phyloP scores from a whole-genome alignment of 2,888 invertebrate species.

The Anoncus sp. region DNA sequence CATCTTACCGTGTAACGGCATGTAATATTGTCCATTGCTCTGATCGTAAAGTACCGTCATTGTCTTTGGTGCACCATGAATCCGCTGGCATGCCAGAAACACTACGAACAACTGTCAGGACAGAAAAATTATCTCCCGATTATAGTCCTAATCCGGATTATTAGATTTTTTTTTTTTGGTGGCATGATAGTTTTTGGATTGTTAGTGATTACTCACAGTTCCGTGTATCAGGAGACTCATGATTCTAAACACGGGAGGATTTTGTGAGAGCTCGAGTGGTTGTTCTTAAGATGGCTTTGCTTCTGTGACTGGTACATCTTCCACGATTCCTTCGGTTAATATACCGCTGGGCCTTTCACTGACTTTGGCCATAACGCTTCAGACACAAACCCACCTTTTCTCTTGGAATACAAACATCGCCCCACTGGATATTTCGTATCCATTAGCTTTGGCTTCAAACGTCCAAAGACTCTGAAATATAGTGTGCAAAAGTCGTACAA shows the following conservation, averaged over 20 bases:
- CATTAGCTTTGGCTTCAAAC: slow-evolving; percentile 10
- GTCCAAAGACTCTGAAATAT: neutral
- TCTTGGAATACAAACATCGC: too few species aligned
- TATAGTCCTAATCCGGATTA: too few species aligned
- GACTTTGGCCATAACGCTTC: slow-evolving; percentile 55
- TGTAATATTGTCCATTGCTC: slow-evolving; percentile 66
- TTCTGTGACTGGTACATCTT: slow-evolving; percentile 81
- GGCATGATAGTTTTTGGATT: neutral
- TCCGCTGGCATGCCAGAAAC: slow-evolving; percentile 73
- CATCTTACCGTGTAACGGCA: slow-evolving; percentile 65
- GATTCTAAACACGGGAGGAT: slow-evolving; percentile 47
- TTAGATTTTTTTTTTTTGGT: too few species aligned
- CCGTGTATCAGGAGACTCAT: slow-evolving; percentile 70
- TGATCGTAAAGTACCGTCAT: slow-evolving; percentile 68
- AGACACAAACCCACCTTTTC: too few species aligned
- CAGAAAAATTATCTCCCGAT: neutral
- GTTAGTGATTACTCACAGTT: slow-evolving; percentile 73
- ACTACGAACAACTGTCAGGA: slow-evolving; percentile 73
- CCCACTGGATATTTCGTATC: too few species aligned
- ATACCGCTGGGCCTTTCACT: slow-evolving; percentile 81
- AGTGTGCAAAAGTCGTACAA: neutral
- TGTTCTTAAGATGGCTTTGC: slow-evolving; percentile 70
- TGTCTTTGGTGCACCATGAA: slow-evolving; percentile 69
- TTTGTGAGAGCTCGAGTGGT: slow-evolving; percentile 39
- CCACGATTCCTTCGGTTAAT: slow-evolving; percentile 80